Evolutionary conservation across 2,797 vertebrate genomes (phyloP), one percentile per base, ranked within the genome.

Genomic region (Melanotaenia maccullochi): DNA sequence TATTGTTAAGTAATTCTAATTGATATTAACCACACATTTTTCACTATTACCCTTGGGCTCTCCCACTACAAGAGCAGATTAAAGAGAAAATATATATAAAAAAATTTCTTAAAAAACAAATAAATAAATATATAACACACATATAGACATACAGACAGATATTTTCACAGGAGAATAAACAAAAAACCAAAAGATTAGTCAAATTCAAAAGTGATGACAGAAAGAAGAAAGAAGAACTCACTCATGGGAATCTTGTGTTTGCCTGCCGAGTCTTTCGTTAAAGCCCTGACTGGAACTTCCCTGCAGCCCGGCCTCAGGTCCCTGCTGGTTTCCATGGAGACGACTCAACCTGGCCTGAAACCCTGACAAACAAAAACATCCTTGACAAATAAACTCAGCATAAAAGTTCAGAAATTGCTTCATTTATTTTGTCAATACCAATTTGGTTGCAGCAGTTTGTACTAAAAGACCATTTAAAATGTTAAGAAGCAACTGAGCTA

Each of bases 291-390:
- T 92, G 68, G 91, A 73, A 68, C 91, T 85, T 68, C 95, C 94
- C 95, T 97, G 91, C 70, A 81, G 63, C 32, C 76, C 88, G 0
- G 73, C 83, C 42, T 90, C 88, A 38, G 87, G 82, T 1, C 58
- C 74, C 75, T 83, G 88, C 75, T 85, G 90, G 85, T 86, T 94
- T 79, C 95, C 95, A 78, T 96, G 96, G 82, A 98, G 95, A 76
- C 95, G 96, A 75, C 91, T 96, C 78, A 98, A 92, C 83, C 97
- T 93, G 60, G 94, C 95, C 88, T 99, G 97, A 84, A 99, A 98
- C 74, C 96, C 98, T 99, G 70, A 63, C 9, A 65, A 62, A 76
- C 30, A 75, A 25, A 11, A 65, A 47, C 0, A 24, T 71, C 5
- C 22, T 71, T 28, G 56, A 24, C 3, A 40, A 56, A 16, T 40